Percentiles rank a stretch among this genome's conserved stretches.
Conservation (phyloP, 2,113 vertebrate species). For the Ceratotherium simum region DNA sequence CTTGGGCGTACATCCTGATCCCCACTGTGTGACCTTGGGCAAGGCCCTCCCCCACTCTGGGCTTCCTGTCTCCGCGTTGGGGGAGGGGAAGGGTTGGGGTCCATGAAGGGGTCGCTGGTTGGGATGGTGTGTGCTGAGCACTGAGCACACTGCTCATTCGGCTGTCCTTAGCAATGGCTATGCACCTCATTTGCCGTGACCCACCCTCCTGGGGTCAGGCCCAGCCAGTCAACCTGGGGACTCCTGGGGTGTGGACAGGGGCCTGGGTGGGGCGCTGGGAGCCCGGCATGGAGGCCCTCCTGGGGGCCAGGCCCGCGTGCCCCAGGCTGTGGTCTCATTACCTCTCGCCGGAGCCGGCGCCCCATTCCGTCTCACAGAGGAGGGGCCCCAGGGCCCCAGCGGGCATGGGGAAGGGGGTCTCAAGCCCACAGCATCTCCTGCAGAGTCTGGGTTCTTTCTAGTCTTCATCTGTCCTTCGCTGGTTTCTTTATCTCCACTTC, state of each 20-base stretch:
- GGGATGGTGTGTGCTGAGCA: not conserved
- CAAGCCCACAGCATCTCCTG: not conserved
- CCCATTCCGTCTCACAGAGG: not conserved
- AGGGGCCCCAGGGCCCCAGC: not conserved
- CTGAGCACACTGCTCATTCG: not conserved
- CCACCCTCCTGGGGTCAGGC: not conserved
- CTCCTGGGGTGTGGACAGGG: not conserved
- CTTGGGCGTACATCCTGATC: not conserved
- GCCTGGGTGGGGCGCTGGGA: not conserved
- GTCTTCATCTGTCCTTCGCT: not conserved
- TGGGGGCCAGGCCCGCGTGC: not conserved
- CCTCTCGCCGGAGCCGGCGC: fast-evolving
- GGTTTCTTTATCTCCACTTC: not conserved
- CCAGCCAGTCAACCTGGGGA: not conserved
- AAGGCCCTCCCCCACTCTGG: too few species aligned
- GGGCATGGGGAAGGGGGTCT: not conserved
- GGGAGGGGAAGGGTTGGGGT: not conserved
- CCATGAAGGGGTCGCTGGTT: too few species aligned
- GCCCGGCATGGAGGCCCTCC: not conserved
- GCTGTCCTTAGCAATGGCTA: not conserved
- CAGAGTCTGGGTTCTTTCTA: not conserved
- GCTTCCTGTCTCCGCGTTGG: not conserved
- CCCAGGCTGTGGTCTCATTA: too few species aligned
- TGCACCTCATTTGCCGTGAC: not conserved
- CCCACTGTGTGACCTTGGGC: not conserved